A percentile compares a stretch with the other conserved stretches of the same genome.
These are phyloP conservation scores for Meteorus sp. DNA, from an alignment of 1,140 invertebrate species.

Conservation along the genomic window DNA sequence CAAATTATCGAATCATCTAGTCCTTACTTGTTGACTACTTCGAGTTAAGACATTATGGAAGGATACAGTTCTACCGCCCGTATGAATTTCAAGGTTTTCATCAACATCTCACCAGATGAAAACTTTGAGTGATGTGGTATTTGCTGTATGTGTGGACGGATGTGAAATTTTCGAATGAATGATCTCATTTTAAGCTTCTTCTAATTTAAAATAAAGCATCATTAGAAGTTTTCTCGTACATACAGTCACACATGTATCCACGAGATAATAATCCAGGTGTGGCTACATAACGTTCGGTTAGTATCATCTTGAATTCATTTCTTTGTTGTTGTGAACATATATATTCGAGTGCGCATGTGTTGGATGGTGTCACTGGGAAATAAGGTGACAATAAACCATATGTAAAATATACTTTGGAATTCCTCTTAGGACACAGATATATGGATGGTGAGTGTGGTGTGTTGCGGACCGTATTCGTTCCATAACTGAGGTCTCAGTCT, in stretches of 20 bases:
- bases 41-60: conserved; percentile 51
- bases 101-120: not conserved
- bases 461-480: conserved; percentile 48
- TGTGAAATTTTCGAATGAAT: no score
- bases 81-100: conserved; percentile 30
- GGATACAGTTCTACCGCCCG: conserved; percentile 37
- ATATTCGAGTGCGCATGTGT: conserved; percentile 1
- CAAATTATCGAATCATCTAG: conserved; percentile 55
- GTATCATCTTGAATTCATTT: not conserved
- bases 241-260: not conserved
- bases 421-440: conserved; percentile 60
- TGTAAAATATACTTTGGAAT: conserved; percentile 62
- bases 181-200: no score
- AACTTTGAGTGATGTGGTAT: not conserved
- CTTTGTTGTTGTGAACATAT: conserved; percentile 8
- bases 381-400: conserved; percentile 60
- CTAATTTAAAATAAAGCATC: no score
- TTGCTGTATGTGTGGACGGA: no score
- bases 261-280: not conserved
- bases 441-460: conserved; percentile 45
- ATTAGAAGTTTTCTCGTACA: no score
- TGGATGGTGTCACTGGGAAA: conserved; percentile 44
- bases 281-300: no score
- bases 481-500: conserved; percentile 30
- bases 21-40: conserved; percentile 43